Percentiles rank a stretch among this genome's conserved stretches.
Evolutionary conservation across 1,140 invertebrate genomes (phyloP).

Genomic region (Diorhabda carinulata): DNA sequence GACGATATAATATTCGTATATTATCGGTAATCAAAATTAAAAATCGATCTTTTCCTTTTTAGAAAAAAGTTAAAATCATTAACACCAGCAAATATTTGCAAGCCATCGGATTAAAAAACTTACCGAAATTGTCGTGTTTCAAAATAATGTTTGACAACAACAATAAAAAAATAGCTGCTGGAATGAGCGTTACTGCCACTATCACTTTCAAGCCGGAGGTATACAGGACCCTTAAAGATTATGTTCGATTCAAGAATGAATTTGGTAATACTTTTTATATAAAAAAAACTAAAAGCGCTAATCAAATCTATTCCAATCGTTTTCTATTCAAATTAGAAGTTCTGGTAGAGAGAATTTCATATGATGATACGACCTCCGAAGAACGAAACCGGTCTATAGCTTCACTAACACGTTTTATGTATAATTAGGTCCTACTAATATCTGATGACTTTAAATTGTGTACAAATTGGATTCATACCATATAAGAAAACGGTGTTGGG

Average conservation of each 20-base stretch:
- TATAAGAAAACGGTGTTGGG: no score
- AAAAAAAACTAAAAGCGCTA: no score
- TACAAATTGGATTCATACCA: no score
- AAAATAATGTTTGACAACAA: slow-evolving; percentile 16
- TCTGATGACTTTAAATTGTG: no score
- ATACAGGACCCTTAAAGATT: slow-evolving; percentile 24
- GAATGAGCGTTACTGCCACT: slow-evolving; percentile 29
- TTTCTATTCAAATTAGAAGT: no score
- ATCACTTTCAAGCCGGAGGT: slow-evolving; percentile 29
- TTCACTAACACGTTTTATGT: no score
- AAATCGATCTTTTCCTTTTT: slow-evolving; percentile 3
- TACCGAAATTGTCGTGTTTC: slow-evolving; percentile 23
- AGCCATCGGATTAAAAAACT: slow-evolving; percentile 14
- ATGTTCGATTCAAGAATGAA: slow-evolving; percentile 19
- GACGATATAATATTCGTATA: not conserved
- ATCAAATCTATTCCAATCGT: no score
- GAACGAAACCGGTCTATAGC: no score
- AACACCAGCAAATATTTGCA: slow-evolving; percentile 27
- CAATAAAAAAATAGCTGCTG: slow-evolving; percentile 29
- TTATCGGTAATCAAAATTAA: not conserved
- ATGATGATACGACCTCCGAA: no score
- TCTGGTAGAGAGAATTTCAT: no score
- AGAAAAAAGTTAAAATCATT: slow-evolving; percentile 29
- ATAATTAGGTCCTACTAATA: no score
- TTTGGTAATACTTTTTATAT: slow-evolving; percentile 4